Evolutionary conservation across 1,140 invertebrate genomes (phyloP), one percentile per base, ranked within the genome.

Genomic region (Orius insidiosus): DNA sequence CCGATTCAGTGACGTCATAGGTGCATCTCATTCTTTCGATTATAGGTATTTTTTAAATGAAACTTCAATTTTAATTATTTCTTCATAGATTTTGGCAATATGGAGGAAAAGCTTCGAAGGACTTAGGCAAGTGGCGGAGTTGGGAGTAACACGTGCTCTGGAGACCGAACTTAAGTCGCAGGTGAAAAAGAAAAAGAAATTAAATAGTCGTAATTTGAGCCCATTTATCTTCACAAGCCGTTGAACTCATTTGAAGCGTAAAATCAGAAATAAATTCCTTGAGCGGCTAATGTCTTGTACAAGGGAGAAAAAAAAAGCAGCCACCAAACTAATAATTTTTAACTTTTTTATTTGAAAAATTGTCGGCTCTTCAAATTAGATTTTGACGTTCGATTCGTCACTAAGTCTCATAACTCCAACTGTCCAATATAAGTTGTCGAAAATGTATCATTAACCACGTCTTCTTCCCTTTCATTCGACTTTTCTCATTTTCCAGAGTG

Each of bases 1-100:
- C 1, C 77, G 90, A 57, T 98, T 98, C 65, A 94, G 55, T 49
- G 94, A 98, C 59, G 83, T 98, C 5, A 93, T 99, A 46, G 96
- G 95, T 0, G 94, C 94, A 4, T 90, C 87, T 0, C 95, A 99
- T 60, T 83, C 85, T 0, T 73, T 74, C 0, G 78, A 86, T 54
- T 53, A 41, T 39, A 56, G 55, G 15, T 87, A 48, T n/a, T n/a
- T n/a, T n/a, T n/a, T n/a, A n/a, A n/a, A n/a, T n/a, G n/a, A n/a
- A n/a, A n/a, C n/a, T n/a, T n/a, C n/a, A n/a, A 5, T 24, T 41
- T 14, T 10, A 15, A 2, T 41, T 41, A 14, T 9, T 24, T n/a
- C 4, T 44, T 31, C 8, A 8, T 31, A 58, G 57, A 15, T 87
- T 98, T 54, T 99, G 93, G 93, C 70, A 78, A 50, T 87, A 88